phyloP scores from a whole-genome alignment of 2,888 invertebrate genomes.

The Biston betularia region DNA sequence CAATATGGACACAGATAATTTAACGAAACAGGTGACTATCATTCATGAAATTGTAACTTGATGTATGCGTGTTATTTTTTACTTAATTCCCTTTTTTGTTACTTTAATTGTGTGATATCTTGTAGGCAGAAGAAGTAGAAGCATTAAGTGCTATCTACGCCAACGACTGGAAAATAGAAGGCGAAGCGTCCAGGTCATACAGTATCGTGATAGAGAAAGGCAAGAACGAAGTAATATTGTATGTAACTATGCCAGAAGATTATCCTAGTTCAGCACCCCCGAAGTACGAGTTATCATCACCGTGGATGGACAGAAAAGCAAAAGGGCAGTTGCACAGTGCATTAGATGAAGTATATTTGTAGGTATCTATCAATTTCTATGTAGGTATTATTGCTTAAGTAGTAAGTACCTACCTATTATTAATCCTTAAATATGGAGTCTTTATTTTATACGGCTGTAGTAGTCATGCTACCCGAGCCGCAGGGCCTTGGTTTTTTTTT shows the following conservation, averaged over 20 bases:
- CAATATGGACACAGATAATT: conserved; percentile 65
- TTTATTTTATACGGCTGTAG: too few species aligned
- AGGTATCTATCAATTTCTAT: conserved; percentile 62
- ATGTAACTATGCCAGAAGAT: conserved; percentile 87
- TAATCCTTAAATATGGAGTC: neutral
- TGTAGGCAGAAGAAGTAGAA: conserved; percentile 89
- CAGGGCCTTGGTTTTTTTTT: too few species aligned
- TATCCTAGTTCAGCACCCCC: conserved; percentile 90
- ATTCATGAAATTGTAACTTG: neutral
- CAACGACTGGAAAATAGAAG: conserved; percentile 88
- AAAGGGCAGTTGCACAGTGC: conserved; percentile 84
- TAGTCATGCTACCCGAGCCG: too few species aligned
- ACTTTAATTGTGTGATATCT: conserved; percentile 23
- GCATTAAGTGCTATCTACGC: conserved; percentile 90
- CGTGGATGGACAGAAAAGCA: conserved; percentile 87
- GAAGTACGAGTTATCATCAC: conserved; percentile 89
- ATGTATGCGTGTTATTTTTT: conserved; percentile 6
- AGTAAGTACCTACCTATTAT: neutral
- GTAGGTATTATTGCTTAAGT: neutral
- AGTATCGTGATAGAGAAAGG: conserved; percentile 85
- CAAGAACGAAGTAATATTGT: conserved; percentile 84
- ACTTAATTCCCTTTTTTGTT: too few species aligned
- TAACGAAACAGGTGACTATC: conserved; percentile 57
- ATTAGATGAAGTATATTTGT: conserved; percentile 89
- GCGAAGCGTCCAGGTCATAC: conserved; percentile 84